phyloP scores from a whole-genome alignment of 2,113 vertebrate genomes.

The Caranx melampygus region DNA sequence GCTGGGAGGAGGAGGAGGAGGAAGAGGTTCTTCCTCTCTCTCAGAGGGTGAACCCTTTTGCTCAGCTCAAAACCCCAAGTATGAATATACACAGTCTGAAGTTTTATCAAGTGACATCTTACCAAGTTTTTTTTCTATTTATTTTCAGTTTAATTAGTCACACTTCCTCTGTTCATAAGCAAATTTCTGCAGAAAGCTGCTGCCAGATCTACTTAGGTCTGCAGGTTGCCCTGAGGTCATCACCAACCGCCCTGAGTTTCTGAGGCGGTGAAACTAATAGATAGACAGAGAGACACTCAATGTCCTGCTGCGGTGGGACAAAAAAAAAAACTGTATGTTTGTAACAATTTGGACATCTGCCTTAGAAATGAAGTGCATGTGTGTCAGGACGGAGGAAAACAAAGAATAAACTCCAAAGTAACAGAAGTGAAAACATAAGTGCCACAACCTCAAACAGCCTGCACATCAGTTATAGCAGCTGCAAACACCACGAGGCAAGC shows the following conservation, averaged over 20 bases:
- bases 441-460: neutral
- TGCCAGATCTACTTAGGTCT: neutral
- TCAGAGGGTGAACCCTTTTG: conserved; percentile 70
- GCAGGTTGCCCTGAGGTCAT: neutral
- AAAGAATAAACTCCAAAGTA: neutral
- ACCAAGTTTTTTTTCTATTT: too few species aligned
- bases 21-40: conserved; percentile 78
- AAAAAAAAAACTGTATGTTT: neutral
- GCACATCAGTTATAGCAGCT: neutral
- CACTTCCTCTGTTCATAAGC: neutral
- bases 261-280: neutral
- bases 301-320: neutral
- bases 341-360: too few species aligned
- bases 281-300: neutral
- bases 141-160: too few species aligned
- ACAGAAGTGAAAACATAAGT: neutral
- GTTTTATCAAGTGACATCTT: too few species aligned
- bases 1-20: conserved; percentile 82
- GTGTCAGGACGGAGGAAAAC: neutral
- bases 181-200: neutral
- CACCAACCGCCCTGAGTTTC: too few species aligned
- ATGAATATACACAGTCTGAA: neutral
- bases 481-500: too few species aligned
- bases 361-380: neutral
- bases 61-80: conserved; percentile 86